Conservation (phyloP, 1,140 invertebrate genomes). For the Drosophila murphyi region DNA sequence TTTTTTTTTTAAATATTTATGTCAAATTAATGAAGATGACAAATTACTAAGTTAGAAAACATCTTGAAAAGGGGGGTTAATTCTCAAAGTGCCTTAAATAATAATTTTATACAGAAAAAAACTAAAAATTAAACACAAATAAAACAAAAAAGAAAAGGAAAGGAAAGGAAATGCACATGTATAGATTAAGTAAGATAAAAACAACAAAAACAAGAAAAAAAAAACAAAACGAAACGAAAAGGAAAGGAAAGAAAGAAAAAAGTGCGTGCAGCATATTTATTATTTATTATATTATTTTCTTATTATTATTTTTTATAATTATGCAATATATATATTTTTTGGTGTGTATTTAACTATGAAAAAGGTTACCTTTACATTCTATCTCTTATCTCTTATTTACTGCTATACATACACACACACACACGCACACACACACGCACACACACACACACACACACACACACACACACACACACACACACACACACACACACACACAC, state of each 20-base stretch:
- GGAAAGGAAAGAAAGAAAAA: constrained; percentile 13
- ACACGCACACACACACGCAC: not conserved
- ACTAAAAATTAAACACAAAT: constrained; percentile 17
- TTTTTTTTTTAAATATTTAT: constrained; percentile 37
- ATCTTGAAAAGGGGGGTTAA: constrained; percentile 56
- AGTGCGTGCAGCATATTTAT: constrained; percentile 60
- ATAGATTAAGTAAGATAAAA: constrained; percentile 14
- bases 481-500: not conserved
- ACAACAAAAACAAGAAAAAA: constrained; percentile 13
- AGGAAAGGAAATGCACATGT: constrained; percentile 30
- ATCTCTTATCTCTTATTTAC: constrained; percentile 19
- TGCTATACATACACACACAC: not conserved
- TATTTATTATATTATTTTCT: constrained; percentile 71
- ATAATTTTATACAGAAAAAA: constrained; percentile 59
- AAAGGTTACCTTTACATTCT: constrained; percentile 46
- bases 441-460: too few species aligned
- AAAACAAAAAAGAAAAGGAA: constrained; percentile 41
- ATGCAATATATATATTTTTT: constrained; percentile 36
- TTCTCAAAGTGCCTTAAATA: constrained; percentile 80
- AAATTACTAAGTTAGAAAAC: not conserved
- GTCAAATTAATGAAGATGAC: constrained; percentile 21
- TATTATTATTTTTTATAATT: constrained; percentile 51
- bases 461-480: too few species aligned
- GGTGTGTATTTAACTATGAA: constrained; percentile 47
- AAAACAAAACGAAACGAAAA: constrained; percentile 28